Conservation (phyloP, 2,797 vertebrate species). For the Melanotaenia pygmaea region DNA sequence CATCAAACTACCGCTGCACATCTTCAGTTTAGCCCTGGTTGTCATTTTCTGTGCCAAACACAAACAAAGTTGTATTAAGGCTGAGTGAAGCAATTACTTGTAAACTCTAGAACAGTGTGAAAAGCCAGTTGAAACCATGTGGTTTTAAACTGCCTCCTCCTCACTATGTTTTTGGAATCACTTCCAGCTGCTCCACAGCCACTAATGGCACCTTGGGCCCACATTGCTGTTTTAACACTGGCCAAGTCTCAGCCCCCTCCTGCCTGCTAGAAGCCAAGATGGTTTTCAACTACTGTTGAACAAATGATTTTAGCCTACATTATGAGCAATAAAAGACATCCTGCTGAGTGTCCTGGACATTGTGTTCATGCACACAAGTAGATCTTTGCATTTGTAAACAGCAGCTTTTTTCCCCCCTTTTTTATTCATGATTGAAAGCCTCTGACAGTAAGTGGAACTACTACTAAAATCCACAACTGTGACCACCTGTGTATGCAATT, state of each 20-base stretch:
- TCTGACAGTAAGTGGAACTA: neutral
- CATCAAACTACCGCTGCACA: conserved; percentile 40
- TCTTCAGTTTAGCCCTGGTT: conserved; percentile 47
- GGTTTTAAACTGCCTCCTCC: conserved; percentile 82
- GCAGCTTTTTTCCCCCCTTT: neutral
- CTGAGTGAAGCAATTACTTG: conserved; percentile 69
- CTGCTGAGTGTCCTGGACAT: conserved; percentile 58
- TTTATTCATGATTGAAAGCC: neutral
- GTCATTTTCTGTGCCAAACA: conserved; percentile 55
- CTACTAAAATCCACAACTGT: conserved; percentile 5
- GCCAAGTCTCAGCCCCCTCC: conserved; percentile 77
- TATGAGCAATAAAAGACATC: conserved; percentile 66
- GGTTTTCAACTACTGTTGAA: conserved; percentile 80
- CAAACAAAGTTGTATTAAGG: conserved; percentile 63
- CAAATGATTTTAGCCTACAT: conserved; percentile 74
- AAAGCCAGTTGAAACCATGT: conserved; percentile 81
- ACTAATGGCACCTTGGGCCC: conserved; percentile 84
- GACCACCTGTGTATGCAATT: conserved; percentile 27
- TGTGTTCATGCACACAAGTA: conserved; percentile 40
- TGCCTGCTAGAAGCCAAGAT: conserved; percentile 66
- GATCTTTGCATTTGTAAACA: conserved; percentile 33
- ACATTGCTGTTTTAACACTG: conserved; percentile 79
- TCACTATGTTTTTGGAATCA: conserved; percentile 83
- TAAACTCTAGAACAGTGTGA: conserved; percentile 82
- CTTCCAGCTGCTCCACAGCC: conserved; percentile 85